These are phyloP conservation scores for Corythornis leucogaster DNA, from an alignment of 2,797 vertebrate genomes.

Conservation along the genomic window DNA sequence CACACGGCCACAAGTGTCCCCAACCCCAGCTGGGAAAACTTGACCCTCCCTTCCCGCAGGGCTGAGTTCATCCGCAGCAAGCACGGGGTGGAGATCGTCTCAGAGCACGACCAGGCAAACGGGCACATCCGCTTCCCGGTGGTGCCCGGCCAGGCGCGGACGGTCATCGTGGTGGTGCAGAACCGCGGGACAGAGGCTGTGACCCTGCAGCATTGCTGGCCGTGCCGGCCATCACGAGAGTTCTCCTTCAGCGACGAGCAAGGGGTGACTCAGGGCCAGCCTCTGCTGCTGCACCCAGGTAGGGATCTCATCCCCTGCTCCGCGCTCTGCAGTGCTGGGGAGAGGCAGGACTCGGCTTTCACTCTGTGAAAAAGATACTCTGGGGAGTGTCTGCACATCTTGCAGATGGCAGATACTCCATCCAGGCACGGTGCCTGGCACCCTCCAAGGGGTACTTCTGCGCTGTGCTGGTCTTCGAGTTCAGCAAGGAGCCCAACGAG, in stretches of 20 bases:
- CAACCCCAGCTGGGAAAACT: fast-evolving
- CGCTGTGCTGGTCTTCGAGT: constrained; percentile 82
- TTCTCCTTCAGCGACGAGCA: constrained; percentile 74
- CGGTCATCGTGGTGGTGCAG: constrained; percentile 72
- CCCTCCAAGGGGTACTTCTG: constrained; percentile 80
- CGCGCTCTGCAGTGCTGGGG: fast-evolving
- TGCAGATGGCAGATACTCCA: constrained; percentile 78
- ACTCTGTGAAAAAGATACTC: neutral
- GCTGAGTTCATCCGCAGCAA: constrained; percentile 79
- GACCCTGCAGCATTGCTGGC: constrained; percentile 79
- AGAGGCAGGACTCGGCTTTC: neutral
- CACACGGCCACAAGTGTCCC: neutral
- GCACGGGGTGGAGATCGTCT: constrained; percentile 79
- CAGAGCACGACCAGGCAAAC: neutral
- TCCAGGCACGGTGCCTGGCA: constrained; percentile 79
- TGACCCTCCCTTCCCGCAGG: constrained; percentile 66
- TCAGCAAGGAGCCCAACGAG: constrained; percentile 68
- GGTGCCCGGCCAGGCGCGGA: neutral
- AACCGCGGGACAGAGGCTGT: constrained; percentile 78
- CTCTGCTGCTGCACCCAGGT: constrained; percentile 84
- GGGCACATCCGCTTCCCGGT: constrained; percentile 74
- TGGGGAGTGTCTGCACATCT: neutral
- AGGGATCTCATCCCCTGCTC: neutral
- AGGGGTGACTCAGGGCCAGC: constrained; percentile 66
- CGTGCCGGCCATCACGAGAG: constrained; percentile 45